Conservation (phyloP, 2,888 invertebrate species). For the Cryptophagus acutangulus region DNA sequence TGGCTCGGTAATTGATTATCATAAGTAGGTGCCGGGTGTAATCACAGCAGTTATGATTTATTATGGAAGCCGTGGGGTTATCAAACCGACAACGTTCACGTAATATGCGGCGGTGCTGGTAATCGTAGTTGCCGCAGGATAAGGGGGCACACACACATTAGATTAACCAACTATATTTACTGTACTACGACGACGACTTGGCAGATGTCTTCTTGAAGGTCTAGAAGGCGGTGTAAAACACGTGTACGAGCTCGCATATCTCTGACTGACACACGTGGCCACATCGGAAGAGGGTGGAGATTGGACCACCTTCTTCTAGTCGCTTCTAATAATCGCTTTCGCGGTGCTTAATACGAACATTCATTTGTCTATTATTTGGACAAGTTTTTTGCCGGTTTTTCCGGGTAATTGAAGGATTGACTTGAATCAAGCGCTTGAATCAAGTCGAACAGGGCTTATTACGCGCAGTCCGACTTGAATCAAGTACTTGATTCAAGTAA, state of each 20-base stretch:
- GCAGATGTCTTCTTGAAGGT: conserved; percentile 15
- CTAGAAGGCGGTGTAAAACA: conserved; percentile 13
- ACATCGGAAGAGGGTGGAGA: conserved; percentile 16
- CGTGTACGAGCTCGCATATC: conserved; percentile 12
- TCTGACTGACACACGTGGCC: conserved; percentile 13
- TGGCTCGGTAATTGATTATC: conserved; percentile 9
- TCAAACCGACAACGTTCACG: too few relatives aligned
- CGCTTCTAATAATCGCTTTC: too few relatives aligned
- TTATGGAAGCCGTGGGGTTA: conserved; percentile 4
- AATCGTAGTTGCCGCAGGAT: background rate
- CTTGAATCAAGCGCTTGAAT: too few relatives aligned
- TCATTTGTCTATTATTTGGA: too few relatives aligned
- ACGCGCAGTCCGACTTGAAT: too few relatives aligned
- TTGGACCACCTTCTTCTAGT: conserved; percentile 15
- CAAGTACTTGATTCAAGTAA: too few relatives aligned
- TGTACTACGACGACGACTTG: background rate
- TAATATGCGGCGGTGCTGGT: too few relatives aligned
- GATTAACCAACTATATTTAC: conserved; percentile 10
- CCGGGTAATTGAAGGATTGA: too few relatives aligned
- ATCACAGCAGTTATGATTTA: conserved; percentile 11
- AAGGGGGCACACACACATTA: too few relatives aligned
- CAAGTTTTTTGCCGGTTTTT: too few relatives aligned
- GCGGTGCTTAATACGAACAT: too few relatives aligned
- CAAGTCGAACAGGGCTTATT: too few relatives aligned
- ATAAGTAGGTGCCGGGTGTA: conserved; percentile 13